phyloP scores from a whole-genome alignment of 1,140 invertebrate genomes.

The Xylocopa sonorina region DNA sequence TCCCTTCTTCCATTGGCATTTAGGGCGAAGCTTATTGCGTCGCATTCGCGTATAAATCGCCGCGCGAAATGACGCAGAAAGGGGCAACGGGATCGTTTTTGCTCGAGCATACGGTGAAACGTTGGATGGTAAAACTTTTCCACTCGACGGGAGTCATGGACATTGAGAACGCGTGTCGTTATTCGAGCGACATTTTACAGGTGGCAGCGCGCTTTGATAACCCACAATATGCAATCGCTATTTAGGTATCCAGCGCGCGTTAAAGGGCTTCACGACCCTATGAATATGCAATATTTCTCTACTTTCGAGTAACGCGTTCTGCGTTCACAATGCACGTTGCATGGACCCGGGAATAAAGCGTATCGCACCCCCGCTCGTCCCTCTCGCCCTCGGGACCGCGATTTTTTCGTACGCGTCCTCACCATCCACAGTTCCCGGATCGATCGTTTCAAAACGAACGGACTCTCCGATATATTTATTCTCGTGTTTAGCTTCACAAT shows the following conservation, averaged over 20 bases:
- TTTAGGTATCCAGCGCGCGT: conserved; percentile 53
- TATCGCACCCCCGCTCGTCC: not conserved
- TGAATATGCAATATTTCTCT: conserved; percentile 66
- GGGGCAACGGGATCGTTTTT: not conserved
- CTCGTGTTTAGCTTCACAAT: too few species aligned
- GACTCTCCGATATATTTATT: not conserved
- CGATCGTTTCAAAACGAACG: not conserved
- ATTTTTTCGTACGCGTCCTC: conserved; percentile 28
- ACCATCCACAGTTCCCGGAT: not conserved
- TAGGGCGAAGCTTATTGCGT: too few species aligned
- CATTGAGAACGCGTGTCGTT: conserved; percentile 37
- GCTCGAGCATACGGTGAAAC: not conserved
- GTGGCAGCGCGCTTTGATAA: conserved; percentile 57
- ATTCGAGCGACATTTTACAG: conserved; percentile 55
- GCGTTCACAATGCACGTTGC: conserved; percentile 41
- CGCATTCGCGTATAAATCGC: too few species aligned
- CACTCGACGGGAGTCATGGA: not conserved
- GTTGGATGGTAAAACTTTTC: not conserved
- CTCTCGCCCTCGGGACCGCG: not conserved
- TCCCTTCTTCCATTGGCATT: too few species aligned
- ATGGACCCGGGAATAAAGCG: conserved; percentile 48
- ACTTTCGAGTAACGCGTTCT: conserved; percentile 57
- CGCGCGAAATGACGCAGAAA: not conserved
- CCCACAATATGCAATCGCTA: conserved; percentile 59
- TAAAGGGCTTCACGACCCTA: conserved; percentile 56